A percentile compares a stretch with the other conserved stretches of the same genome.
Evolutionary conservation across 2,113 vertebrate genomes (phyloP).

Genomic region (Triplophysa dalaica): DNA sequence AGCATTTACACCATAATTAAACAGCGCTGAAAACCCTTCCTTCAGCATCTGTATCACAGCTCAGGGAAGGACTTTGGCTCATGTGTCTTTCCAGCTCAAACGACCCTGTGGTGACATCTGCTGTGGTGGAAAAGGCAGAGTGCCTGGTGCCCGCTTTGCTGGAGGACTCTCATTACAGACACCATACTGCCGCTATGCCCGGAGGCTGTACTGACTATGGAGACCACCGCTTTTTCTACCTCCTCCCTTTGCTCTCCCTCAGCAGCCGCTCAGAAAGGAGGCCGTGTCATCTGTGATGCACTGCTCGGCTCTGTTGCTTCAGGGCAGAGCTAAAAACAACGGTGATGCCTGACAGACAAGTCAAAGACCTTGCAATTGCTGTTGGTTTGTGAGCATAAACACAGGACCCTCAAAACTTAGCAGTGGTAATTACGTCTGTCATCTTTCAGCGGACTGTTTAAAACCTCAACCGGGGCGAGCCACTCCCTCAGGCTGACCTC

Average conservation of each 20-base stretch:
- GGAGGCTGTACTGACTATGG: slow-evolving; percentile 29
- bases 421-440: slow-evolving; percentile 53
- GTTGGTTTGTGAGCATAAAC: slow-evolving; percentile 36
- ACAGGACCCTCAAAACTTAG: slow-evolving; percentile 40
- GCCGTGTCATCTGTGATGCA: slow-evolving; percentile 47
- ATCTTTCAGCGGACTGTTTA: slow-evolving; percentile 50
- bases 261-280: slow-evolving; percentile 23
- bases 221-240: slow-evolving; percentile 26
- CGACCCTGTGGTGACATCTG: slow-evolving; percentile 42
- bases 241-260: slow-evolving; percentile 25
- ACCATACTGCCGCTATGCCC: slow-evolving; percentile 43
- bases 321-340: slow-evolving; percentile 40
- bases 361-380: slow-evolving; percentile 42
- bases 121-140: slow-evolving; percentile 30
- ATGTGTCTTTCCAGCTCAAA: slow-evolving; percentile 26
- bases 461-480: slow-evolving; percentile 46
- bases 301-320: slow-evolving; percentile 38
- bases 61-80: slow-evolving; percentile 16
- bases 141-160: slow-evolving; percentile 17
- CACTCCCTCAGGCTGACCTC: slow-evolving; percentile 50
- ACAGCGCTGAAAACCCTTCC: not conserved
- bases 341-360: slow-evolving; percentile 36
- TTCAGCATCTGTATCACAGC: slow-evolving; percentile 39
- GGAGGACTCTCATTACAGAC: slow-evolving; percentile 51
- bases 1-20: slow-evolving; percentile 22